phyloP scores from a whole-genome alignment of 1,140 invertebrate genomes.

The Drosophila fuyamai region DNA sequence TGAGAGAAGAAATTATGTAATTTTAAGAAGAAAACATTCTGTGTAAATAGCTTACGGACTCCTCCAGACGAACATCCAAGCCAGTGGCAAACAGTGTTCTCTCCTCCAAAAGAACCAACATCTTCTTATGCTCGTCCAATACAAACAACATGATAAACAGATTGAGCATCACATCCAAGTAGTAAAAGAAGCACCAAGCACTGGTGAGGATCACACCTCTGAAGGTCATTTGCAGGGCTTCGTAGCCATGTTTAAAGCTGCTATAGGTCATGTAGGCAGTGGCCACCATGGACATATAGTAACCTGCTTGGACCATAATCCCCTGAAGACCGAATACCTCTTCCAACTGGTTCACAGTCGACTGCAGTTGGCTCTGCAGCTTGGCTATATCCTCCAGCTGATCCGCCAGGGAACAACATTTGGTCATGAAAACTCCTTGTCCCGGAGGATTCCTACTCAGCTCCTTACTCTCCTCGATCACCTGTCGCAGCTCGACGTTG shows the following conservation, averaged over 20 bases:
- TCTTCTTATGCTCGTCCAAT: constrained; percentile 13
- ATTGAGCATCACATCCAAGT: constrained; percentile 15
- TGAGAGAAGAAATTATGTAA: neutral
- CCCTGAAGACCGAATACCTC: constrained; percentile 21
- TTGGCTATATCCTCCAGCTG: constrained; percentile 16
- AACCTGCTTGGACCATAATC: neutral
- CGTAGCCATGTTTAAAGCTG: neutral
- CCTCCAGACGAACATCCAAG: constrained; percentile 24
- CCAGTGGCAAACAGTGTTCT: constrained; percentile 10
- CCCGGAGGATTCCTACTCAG: neutral
- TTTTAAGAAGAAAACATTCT: neutral
- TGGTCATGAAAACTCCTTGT: constrained; percentile 21
- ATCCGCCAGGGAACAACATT: constrained; percentile 34
- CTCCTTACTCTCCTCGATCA: constrained; percentile 3
- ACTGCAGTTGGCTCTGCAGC: constrained; percentile 16
- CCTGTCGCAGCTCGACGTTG: constrained; percentile 13
- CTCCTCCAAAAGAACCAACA: constrained; percentile 3
- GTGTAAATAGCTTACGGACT: constrained; percentile 2
- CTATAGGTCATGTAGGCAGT: constrained; percentile 6
- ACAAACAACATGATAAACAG: neutral
- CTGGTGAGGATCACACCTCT: neutral
- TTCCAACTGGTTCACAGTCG: neutral
- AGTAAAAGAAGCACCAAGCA: constrained; percentile 4
- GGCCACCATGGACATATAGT: constrained; percentile 18
- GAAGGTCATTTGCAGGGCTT: neutral